Evolutionary conservation across 2,888 invertebrate genomes (phyloP).

Genomic region (Agonopterix alstromeriana): DNA sequence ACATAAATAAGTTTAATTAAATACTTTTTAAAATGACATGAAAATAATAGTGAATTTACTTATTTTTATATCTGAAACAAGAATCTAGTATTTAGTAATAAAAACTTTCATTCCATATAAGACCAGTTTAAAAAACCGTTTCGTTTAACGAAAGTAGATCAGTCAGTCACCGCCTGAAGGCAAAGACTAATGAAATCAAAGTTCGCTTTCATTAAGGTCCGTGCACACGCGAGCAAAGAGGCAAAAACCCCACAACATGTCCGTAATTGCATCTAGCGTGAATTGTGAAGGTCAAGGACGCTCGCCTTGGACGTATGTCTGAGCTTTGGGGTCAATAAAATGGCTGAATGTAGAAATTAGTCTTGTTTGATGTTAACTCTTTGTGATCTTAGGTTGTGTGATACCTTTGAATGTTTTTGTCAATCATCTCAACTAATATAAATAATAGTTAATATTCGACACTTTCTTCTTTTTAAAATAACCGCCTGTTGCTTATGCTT

Average conservation of each 20-base stretch:
- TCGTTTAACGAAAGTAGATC: background rate
- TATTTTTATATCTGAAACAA: too few species aligned
- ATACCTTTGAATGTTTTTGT: too few species aligned
- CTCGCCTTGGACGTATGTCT: constrained; percentile 34
- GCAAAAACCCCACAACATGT: background rate
- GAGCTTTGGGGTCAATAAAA: constrained; percentile 15
- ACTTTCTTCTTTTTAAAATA: too few species aligned
- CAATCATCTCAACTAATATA: too few species aligned
- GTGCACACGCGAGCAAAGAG: constrained; percentile 16
- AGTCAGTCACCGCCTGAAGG: constrained; percentile 10
- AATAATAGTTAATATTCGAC: too few species aligned
- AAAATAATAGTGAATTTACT: too few species aligned
- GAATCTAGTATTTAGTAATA: background rate
- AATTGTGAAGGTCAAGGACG: constrained; percentile 35
- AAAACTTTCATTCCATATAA: background rate
- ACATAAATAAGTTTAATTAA: too few species aligned
- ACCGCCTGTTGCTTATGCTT: too few species aligned
- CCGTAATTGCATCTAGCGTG: constrained; percentile 21
- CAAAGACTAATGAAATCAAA: constrained; percentile 18
- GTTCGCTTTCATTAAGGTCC: constrained; percentile 20
- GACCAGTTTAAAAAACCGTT: too few species aligned
- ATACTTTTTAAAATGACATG: too few species aligned
- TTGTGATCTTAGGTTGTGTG: too few species aligned
- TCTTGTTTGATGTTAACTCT: too few species aligned
- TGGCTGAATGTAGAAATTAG: constrained; percentile 1